Conservation (phyloP, 1,140 invertebrate genomes). For the Oryctes rhinoceros region DNA sequence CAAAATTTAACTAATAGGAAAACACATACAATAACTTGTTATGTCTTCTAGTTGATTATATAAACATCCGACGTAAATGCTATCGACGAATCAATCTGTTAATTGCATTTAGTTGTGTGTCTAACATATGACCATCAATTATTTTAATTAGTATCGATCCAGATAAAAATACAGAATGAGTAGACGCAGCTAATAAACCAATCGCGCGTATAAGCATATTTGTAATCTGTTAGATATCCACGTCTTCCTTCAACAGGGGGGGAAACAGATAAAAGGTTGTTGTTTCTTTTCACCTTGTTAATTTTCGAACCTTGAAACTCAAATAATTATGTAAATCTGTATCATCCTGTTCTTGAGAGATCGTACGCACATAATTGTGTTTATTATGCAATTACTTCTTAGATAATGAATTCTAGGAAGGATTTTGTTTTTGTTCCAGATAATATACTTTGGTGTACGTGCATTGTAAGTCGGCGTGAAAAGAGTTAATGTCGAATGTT, state of each 20-base stretch:
- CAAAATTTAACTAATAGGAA: too few relatives aligned
- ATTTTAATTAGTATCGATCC: slow-evolving; percentile 23
- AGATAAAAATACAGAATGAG: not conserved
- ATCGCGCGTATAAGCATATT: not conserved
- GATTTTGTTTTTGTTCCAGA: not conserved
- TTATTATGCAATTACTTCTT: slow-evolving; percentile 16
- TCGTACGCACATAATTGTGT: not conserved
- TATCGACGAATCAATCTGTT: not conserved
- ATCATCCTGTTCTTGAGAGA: slow-evolving; percentile 22
- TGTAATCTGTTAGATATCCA: not conserved
- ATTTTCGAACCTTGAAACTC: not conserved
- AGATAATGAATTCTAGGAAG: not conserved
- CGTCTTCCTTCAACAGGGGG: not conserved
- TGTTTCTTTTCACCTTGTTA: slow-evolving; percentile 15
- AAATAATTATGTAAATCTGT: slow-evolving; percentile 35
- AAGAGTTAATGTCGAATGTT: not conserved
- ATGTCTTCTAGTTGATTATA: not conserved
- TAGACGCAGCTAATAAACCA: not conserved
- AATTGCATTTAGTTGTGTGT: not conserved
- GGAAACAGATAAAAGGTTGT: not conserved
- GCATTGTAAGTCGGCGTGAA: not conserved
- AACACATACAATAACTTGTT: too few relatives aligned
- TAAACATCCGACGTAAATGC: not conserved
- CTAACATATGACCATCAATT: not conserved
- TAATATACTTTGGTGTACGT: not conserved